Evolutionary conservation across 1,140 invertebrate genomes (phyloP).

Genomic region (Scaptomyza graminum): DNA sequence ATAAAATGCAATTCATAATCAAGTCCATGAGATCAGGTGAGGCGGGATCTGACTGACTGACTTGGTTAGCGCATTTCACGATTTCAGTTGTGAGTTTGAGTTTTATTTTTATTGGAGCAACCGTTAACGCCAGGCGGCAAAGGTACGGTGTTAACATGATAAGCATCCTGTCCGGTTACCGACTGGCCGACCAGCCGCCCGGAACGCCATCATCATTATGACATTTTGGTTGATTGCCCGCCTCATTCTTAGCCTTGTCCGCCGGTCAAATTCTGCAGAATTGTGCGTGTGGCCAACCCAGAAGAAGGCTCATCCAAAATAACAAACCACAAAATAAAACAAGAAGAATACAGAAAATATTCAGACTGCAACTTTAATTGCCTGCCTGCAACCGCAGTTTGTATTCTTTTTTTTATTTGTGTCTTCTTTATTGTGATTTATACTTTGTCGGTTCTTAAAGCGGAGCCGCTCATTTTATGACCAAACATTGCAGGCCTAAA

Average conservation of each 20-base stretch:
- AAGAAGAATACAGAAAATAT: slow-evolving; percentile 40
- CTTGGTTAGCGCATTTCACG: neutral
- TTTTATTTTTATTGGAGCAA: slow-evolving; percentile 23
- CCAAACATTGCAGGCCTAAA: slow-evolving; percentile 13
- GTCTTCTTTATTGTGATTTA: slow-evolving; percentile 62
- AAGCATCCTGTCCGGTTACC: slow-evolving; percentile 62
- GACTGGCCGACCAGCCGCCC: slow-evolving; percentile 12
- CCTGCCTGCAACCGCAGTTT: slow-evolving; percentile 9
- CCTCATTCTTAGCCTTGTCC: slow-evolving; percentile 51
- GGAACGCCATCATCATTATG: slow-evolving; percentile 82
- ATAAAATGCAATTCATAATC: slow-evolving; percentile 69
- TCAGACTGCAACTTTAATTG: slow-evolving; percentile 69
- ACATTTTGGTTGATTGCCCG: slow-evolving; percentile 76
- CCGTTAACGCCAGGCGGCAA: slow-evolving; percentile 43
- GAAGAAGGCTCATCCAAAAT: neutral
- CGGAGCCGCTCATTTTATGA: slow-evolving; percentile 65
- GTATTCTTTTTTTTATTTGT: neutral
- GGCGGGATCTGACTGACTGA: slow-evolving; percentile 1
- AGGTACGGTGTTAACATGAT: slow-evolving; percentile 75
- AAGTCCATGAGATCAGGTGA: slow-evolving; percentile 41
- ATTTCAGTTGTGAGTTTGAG: neutral
- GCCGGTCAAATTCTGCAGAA: slow-evolving; percentile 62
- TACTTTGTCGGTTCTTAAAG: slow-evolving; percentile 49
- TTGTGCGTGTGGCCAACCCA: slow-evolving; percentile 72
- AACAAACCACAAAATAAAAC: slow-evolving; percentile 8